phyloP scores from a whole-genome alignment of 2,888 invertebrate species.

The Amphipyra tragopoginis region DNA sequence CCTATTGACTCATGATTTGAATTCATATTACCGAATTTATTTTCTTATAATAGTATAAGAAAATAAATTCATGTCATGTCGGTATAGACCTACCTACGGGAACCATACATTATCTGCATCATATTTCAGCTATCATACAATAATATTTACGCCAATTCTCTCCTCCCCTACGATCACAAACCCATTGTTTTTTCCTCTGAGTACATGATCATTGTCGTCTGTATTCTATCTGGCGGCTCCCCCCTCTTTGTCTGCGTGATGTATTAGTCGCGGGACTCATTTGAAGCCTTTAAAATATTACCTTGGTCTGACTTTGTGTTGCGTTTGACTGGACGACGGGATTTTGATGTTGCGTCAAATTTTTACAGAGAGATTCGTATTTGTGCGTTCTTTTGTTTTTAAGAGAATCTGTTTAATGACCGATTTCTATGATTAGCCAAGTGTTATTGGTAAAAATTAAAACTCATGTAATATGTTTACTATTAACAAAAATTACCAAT shows the following conservation, averaged over 20 bases:
- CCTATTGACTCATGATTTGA: no score
- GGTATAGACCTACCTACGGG: no score
- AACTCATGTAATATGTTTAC: no score
- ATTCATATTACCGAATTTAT: no score
- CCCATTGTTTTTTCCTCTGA: constrained; percentile 38
- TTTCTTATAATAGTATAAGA: no score
- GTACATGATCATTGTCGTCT: constrained; percentile 34
- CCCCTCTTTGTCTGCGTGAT: constrained; percentile 58
- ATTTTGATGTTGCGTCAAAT: neutral
- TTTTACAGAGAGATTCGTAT: neutral
- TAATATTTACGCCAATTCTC: constrained; percentile 21
- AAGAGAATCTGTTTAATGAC: neutral
- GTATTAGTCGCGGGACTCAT: constrained; percentile 62
- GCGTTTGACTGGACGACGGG: constrained; percentile 15
- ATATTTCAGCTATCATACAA: no score
- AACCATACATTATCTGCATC: no score
- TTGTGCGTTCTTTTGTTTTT: neutral
- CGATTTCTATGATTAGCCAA: no score
- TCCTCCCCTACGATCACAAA: neutral
- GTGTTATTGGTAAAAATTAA: no score
- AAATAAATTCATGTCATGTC: no score
- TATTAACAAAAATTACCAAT: no score
- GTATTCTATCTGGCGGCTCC: constrained; percentile 40
- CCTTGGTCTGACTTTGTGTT: constrained; percentile 42
- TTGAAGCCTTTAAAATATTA: constrained; percentile 59